phyloP scores from a whole-genome alignment of 2,888 invertebrate genomes.

The Spisula solida region DNA sequence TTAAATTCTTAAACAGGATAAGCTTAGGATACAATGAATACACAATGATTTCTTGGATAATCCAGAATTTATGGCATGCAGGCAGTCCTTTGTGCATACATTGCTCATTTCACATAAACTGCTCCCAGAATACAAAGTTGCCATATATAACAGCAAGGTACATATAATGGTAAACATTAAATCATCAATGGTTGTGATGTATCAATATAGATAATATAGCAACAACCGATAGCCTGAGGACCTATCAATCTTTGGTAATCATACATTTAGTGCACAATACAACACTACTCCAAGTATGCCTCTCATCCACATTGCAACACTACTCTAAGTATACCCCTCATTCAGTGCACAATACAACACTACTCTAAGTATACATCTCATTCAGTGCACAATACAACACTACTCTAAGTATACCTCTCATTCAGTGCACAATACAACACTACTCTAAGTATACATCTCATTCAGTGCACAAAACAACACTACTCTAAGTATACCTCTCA shows the following conservation, averaged over 20 bases:
- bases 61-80: not conserved
- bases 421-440: no score
- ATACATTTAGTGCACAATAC: not conserved
- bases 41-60: not conserved
- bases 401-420: no score
- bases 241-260: not conserved
- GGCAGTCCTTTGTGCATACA: not conserved
- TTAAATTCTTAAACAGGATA: not conserved
- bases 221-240: not conserved
- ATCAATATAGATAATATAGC: not conserved
- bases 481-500: no score
- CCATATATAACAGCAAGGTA: not conserved
- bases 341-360: no score
- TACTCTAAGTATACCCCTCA: no score
- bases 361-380: no score
- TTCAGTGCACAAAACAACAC: no score
- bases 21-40: not conserved
- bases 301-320: no score
- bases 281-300: not conserved
- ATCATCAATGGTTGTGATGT: constrained; percentile 13
- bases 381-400: no score
- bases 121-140: not conserved
- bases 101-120: not conserved
- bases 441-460: no score
- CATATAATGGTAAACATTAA: not conserved